Evolutionary conservation across 1,140 invertebrate genomes (phyloP).

Genomic region (Drosophila carrolli): DNA sequence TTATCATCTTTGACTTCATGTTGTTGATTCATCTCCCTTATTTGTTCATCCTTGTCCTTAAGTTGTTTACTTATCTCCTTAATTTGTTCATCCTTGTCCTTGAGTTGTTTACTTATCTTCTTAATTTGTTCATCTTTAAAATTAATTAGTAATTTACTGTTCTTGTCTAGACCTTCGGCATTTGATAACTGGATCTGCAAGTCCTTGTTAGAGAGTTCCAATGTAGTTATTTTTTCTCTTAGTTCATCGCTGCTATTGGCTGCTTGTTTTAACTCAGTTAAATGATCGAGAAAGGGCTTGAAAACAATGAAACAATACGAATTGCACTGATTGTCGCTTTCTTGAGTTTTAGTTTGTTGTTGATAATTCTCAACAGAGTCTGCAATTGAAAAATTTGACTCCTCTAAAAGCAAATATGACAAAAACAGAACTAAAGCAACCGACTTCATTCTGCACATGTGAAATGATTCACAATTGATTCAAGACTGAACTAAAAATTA

Average conservation of each 20-base stretch:
- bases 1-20: neutral
- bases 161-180: neutral
- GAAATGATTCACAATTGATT: no score
- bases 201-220: neutral
- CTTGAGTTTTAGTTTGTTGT: neutral
- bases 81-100: neutral
- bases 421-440: neutral
- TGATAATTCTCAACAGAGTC: neutral
- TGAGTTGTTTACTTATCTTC: no score
- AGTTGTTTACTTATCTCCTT: neutral
- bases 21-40: no score
- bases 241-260: slow-evolving; percentile 1
- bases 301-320: slow-evolving; percentile 12
- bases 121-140: neutral
- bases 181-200: neutral
- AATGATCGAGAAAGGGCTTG: slow-evolving; percentile 15
- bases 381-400: neutral
- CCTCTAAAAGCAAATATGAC: neutral
- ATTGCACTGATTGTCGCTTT: neutral
- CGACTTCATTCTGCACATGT: neutral
- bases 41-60: neutral
- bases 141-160: neutral
- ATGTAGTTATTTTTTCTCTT: neutral
- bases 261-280: neutral
- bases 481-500: neutral